Evolutionary conservation across 2,888 invertebrate species (phyloP).

Genomic region (Oscheius sp.): DNA sequence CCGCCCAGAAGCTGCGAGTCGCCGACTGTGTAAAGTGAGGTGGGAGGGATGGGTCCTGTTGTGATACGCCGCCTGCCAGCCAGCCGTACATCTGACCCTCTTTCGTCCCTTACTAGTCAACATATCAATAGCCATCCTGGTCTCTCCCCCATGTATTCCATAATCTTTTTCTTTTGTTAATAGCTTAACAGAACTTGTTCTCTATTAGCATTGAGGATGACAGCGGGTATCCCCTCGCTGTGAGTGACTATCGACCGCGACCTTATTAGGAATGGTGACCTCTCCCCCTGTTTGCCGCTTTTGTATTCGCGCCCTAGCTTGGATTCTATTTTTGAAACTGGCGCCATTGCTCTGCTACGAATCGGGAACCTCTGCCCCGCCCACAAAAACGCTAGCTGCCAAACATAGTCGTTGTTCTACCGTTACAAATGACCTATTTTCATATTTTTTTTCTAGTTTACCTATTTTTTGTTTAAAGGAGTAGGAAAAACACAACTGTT

Average conservation of each 20-base stretch:
- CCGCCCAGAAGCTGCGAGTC: conserved; percentile 28
- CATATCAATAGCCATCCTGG: too few species aligned
- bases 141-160: too few species aligned
- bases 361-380: conserved; percentile 13
- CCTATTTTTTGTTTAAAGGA: too few species aligned
- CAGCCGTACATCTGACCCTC: conserved; percentile 29
- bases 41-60: conserved; percentile 25
- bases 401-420: too few species aligned
- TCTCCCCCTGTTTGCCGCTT: neutral
- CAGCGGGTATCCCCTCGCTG: neutral
- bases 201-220: neutral
- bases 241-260: conserved; percentile 19
- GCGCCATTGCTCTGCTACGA: conserved; percentile 18
- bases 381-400: conserved; percentile 15
- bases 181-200: neutral
- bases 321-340: conserved; percentile 23
- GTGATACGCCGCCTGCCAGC: conserved; percentile 27
- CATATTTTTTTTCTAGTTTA: too few species aligned
- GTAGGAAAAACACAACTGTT: too few species aligned
- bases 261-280: conserved; percentile 20
- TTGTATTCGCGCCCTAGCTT: conserved; percentile 25
- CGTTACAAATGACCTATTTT: too few species aligned
- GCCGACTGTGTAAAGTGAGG: conserved; percentile 30
- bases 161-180: neutral
- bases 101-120: conserved; percentile 12